Conservation (phyloP, 2,797 vertebrate species). For the Agapornis canus region DNA sequence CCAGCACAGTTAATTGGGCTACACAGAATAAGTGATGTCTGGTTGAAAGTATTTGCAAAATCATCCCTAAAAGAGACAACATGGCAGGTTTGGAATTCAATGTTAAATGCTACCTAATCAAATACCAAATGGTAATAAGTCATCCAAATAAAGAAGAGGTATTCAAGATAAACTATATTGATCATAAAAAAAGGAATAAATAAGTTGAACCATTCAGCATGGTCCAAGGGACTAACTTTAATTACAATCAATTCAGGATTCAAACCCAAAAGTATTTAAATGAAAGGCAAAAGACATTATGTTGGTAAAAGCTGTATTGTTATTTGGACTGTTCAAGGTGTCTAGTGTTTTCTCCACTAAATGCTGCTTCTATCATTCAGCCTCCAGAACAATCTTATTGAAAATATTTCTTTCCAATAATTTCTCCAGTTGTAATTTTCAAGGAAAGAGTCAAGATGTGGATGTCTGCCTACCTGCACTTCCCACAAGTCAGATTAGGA, state of each 20-base stretch:
- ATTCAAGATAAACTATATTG: background rate
- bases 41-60: background rate
- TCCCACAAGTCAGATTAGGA: background rate
- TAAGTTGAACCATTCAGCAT: background rate
- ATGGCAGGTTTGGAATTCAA: background rate
- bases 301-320: background rate
- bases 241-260: background rate
- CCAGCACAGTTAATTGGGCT: background rate
- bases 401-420: background rate
- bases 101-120: background rate
- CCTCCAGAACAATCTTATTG: background rate
- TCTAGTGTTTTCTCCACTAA: background rate
- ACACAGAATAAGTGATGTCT: background rate
- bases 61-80: background rate
- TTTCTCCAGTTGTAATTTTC: background rate
- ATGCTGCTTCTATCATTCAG: background rate
- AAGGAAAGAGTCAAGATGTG: background rate
- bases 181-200: background rate
- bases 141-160: background rate
- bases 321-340: background rate
- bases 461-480: background rate
- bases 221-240: background rate
- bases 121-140: background rate
- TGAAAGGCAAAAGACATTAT: background rate
- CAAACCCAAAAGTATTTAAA: background rate